Percentiles rank a stretch among this genome's conserved stretches.
Conservation (phyloP, 2,113 vertebrate genomes). For the Brachyhypopomus occidentalis region DNA sequence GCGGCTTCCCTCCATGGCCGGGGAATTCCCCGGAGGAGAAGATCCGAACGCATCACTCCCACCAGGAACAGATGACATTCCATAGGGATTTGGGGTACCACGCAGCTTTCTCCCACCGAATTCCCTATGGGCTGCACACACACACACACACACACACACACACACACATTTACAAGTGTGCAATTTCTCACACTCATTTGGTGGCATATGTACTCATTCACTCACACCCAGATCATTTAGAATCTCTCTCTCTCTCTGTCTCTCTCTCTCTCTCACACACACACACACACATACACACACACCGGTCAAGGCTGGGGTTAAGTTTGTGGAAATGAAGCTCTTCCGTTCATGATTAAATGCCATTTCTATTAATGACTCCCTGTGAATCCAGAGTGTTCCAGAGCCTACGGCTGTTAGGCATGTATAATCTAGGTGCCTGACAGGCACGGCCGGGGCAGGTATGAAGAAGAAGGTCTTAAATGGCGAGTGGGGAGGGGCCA, state of each 20-base stretch:
- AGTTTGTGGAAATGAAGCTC: neutral
- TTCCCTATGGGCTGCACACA: constrained; percentile 53
- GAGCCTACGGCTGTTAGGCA: neutral
- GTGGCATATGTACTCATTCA: neutral
- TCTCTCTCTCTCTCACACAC: neutral
- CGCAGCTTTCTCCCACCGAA: constrained; percentile 44
- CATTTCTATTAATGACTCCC: neutral
- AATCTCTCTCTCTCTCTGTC: neutral
- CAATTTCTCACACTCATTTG: constrained; percentile 19
- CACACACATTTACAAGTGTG: constrained; percentile 37
- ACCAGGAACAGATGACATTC: constrained; percentile 60
- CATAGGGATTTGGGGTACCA: constrained; percentile 58
- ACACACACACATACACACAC: neutral
- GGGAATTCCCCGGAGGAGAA: constrained; percentile 23
- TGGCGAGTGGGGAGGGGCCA: constrained; percentile 18
- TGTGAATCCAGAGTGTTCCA: neutral
- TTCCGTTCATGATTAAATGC: neutral
- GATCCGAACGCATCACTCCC: constrained; percentile 46
- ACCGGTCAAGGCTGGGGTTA: neutral
- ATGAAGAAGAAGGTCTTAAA: constrained; percentile 37
- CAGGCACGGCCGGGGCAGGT: neutral
- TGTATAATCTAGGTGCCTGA: constrained; percentile 13
- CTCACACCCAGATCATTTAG: constrained; percentile 4
- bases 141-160: neutral
- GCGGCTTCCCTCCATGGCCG: constrained; percentile 12